phyloP scores from a whole-genome alignment of 2,888 invertebrate genomes.

The Chrysolina oricalcia region DNA sequence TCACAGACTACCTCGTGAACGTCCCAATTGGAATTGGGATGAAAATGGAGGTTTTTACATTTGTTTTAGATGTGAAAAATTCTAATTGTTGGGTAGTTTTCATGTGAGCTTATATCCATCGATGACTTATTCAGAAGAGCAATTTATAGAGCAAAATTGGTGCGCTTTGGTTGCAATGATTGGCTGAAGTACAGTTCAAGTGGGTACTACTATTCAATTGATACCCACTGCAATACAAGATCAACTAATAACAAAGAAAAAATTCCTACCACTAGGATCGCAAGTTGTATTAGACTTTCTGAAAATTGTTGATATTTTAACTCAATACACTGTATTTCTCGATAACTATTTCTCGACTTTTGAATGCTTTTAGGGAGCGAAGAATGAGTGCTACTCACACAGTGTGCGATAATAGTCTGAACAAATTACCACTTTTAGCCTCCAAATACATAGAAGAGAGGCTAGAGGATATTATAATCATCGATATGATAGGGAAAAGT shows the following conservation, averaged over 20 bases:
- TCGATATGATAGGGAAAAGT: background rate
- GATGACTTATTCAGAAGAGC: constrained; percentile 43
- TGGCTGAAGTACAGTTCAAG: constrained; percentile 58
- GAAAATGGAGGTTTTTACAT: too few species aligned
- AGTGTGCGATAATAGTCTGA: background rate
- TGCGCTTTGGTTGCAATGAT: constrained; percentile 59
- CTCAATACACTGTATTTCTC: constrained; percentile 26
- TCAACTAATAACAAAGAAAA: background rate
- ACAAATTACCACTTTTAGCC: background rate
- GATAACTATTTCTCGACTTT: background rate
- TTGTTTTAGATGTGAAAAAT: constrained; percentile 30
- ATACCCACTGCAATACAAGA: constrained; percentile 47
- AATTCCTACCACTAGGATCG: constrained; percentile 43
- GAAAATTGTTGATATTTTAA: constrained; percentile 33
- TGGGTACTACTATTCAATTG: constrained; percentile 57
- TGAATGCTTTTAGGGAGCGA: too few species aligned
- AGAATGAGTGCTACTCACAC: too few species aligned
- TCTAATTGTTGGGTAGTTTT: constrained; percentile 54
- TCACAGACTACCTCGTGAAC: constrained; percentile 25
- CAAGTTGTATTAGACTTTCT: constrained; percentile 52
- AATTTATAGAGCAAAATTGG: constrained; percentile 55
- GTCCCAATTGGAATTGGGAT: constrained; percentile 21
- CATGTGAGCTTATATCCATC: constrained; percentile 54
- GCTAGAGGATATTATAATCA: constrained; percentile 7
- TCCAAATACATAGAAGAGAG: background rate